Evolutionary conservation across 2,888 invertebrate species (phyloP).

Genomic region (Melipona bicolor): DNA sequence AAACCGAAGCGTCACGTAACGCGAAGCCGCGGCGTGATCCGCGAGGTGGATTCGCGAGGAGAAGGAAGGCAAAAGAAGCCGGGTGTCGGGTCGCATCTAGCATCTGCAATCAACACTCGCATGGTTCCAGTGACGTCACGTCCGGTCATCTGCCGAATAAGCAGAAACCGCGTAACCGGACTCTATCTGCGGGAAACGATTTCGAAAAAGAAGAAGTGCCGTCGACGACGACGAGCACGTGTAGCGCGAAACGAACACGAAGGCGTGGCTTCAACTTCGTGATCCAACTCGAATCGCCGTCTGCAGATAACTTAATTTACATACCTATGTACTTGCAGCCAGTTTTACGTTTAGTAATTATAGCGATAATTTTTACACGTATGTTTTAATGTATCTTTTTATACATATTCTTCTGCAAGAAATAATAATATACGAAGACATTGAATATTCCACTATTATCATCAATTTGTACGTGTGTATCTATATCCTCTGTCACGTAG

Average conservation of each 20-base stretch:
- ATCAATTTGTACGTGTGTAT: background rate
- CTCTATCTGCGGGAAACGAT: slow-evolving; percentile 64
- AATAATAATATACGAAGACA: background rate
- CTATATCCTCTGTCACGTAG: background rate
- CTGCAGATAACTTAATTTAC: background rate
- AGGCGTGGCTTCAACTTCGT: slow-evolving; percentile 21
- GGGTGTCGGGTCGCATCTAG: slow-evolving; percentile 78
- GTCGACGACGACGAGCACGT: slow-evolving; percentile 56
- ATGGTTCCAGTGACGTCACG: slow-evolving; percentile 75
- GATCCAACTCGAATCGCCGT: background rate
- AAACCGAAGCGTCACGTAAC: slow-evolving; percentile 45
- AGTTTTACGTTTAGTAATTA: background rate
- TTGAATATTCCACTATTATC: background rate
- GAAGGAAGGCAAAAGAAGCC: slow-evolving; percentile 63
- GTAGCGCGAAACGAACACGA: slow-evolving; percentile 44
- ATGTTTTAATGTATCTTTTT: background rate
- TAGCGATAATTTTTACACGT: background rate
- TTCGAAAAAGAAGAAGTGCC: slow-evolving; percentile 64
- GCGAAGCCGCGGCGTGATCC: slow-evolving; percentile 44
- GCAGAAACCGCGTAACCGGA: slow-evolving; percentile 75
- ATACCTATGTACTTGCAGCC: background rate
- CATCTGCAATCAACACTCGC: slow-evolving; percentile 77
- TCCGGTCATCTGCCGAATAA: slow-evolving; percentile 77
- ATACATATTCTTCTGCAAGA: background rate
- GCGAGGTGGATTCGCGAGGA: slow-evolving; percentile 47